Evolutionary conservation across 2,797 vertebrate genomes (phyloP).

Genomic region (Rhabdomys pumilio): DNA sequence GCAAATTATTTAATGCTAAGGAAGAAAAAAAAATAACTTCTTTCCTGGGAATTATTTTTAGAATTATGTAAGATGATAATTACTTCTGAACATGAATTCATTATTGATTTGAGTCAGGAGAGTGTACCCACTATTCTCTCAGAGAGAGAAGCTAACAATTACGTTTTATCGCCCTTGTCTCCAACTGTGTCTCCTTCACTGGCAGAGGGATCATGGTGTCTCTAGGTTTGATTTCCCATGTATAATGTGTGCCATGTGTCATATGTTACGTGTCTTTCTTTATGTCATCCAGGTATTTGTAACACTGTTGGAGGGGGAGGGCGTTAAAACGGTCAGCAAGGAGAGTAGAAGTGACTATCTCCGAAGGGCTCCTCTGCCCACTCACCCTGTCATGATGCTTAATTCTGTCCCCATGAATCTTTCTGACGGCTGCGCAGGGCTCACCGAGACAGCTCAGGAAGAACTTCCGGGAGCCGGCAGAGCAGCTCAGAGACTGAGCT

Average conservation of each 20-base stretch:
- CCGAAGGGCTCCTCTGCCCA: neutral
- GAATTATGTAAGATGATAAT: neutral
- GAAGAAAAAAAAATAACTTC: neutral
- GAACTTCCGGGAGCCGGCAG: constrained; percentile 95
- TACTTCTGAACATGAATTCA: neutral
- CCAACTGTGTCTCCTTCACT: constrained; percentile 59
- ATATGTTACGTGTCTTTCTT: constrained; percentile 50
- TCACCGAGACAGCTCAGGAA: constrained; percentile 93
- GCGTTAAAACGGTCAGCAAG: neutral
- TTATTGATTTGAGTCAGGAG: constrained; percentile 20
- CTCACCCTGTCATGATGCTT: accelerated
- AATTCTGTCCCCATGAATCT: constrained; percentile 47
- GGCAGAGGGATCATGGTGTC: constrained; percentile 57
- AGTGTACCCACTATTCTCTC: neutral
- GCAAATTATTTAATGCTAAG: neutral
- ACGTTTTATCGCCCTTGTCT: neutral
- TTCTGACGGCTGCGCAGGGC: constrained; percentile 88
- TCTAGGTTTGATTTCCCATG: constrained; percentile 62
- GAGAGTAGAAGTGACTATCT: neutral
- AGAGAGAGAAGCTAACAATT: neutral
- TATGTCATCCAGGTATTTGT: neutral
- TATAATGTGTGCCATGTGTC: constrained; percentile 45
- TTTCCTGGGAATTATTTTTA: neutral
- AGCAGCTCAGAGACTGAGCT: constrained; percentile 96
- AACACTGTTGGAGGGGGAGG: neutral